Base-by-base conservation (phyloP, 2,113 vertebrate species). In the Bagarius yarrelli region DNA sequence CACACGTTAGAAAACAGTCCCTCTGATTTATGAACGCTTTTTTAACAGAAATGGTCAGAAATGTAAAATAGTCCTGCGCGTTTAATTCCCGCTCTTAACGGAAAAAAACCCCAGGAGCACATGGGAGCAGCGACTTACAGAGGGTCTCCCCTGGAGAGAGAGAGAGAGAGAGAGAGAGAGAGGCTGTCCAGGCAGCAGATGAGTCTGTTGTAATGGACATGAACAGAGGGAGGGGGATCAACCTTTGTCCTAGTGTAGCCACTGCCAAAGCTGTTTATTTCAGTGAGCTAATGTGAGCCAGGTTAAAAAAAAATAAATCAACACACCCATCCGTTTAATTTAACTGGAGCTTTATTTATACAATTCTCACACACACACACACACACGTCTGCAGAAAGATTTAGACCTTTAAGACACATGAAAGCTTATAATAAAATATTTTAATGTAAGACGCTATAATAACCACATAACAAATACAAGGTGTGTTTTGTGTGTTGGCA, bases 221-320 rank as follows among this genome's bases (percentile, higher is more conserved):
- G 72, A 15, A 75, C n/a, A 12, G 13, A 8, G 55, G 44, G 34
- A 63, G 63, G 70, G 70, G 55, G 76, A 15, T n/a, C 63, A 79
- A 90, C 89, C 87, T 91, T 91, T 90, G 86, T 88, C 83, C 89
- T 82, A 88, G 85, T 89, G 81, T 78, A 69, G 52, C 74, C 25
- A 44, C 80, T 89, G 89, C 87, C 88, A 88, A 52, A 21, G 36
- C 80, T 64, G 72, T 79, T 83, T 79, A 53, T 73, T 53, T 73
- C 63, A 76, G 60, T 84, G 86, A 87, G 87, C 85, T 80, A 85
- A 85, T 86, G 81, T 70, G 64, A 75, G 66, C 32, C 70, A 53
- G 73, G 25, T 27, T 47, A 27, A 75, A 80, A 71, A 30, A 79
- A 47, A 47, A 47, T 8, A 47, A 47, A 6, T 8, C 11, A 47